Base-by-base conservation (phyloP, 1,140 invertebrate genomes). In the Mactra quadrangularis region DNA sequence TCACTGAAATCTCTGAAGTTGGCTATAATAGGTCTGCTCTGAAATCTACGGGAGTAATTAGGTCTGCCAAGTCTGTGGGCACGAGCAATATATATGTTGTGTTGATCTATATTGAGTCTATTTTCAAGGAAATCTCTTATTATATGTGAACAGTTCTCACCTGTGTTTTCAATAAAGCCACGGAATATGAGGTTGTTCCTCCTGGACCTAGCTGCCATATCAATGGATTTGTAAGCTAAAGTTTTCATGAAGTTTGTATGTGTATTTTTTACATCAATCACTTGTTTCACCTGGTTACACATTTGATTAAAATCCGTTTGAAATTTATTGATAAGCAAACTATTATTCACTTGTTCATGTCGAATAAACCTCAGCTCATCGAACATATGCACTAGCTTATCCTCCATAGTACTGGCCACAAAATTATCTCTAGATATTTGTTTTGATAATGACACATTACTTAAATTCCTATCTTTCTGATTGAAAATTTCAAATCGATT, bases 291-390 rank as follows among this genome's bases (percentile, higher is more conserved):
- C 59, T 75, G 57, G 22, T 75, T 31, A 53, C 53, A 59, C 52
- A 75, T 29, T 25, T 29, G n/a, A 38, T 31, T 19, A 11, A 75
- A 17, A 15, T 17, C 33, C 25, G 31, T 25, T 45, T 71, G 52
- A 38, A 59, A 75, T 27, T 27, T 50, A 4, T 13, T 1, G 27
- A 75, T 47, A 50, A 31, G 15, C n/a, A 38, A 11, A 25, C 71
- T 75, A 41, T 29, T 38, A 9, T 25, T 13, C 25, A 75, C 71
- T 22, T 57, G 55, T 33, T 75, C 71, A 33, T 59, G 57, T 45
- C 71, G 57, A 4, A 75, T 75, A 22, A 75, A 75, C 45, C 41
- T 75, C 4, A 75, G 33, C 29, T 75, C 71, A 60, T 75, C 71
- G 27, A 60, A 75, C 35, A 75, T 59, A 17, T 57, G 17, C 27